Conservation (phyloP, 2,888 invertebrate species). For the Ophonus ardosiacus region DNA sequence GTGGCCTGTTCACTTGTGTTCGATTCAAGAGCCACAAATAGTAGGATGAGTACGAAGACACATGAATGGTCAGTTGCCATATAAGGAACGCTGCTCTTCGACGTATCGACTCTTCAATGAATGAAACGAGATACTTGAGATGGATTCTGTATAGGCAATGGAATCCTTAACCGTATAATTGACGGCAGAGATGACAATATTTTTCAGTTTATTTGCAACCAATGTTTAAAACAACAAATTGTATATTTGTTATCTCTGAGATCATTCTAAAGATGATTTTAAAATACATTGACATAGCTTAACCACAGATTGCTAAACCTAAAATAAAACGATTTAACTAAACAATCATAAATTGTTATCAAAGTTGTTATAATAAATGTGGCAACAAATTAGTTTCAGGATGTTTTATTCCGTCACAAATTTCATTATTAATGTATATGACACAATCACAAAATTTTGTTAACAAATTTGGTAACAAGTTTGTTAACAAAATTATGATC, state of each 20-base stretch:
- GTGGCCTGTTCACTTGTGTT: constrained; percentile 41
- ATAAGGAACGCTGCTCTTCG: constrained; percentile 24
- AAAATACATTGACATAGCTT: too few species aligned
- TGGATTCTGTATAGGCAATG: background rate
- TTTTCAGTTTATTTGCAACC: background rate
- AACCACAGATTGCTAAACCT: too few species aligned
- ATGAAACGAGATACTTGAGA: background rate
- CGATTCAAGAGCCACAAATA: constrained; percentile 13
- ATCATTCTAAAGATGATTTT: background rate
- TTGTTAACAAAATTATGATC: too few species aligned
- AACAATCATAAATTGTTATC: too few species aligned
- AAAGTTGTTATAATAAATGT: too few species aligned
- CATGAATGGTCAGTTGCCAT: constrained; percentile 41
- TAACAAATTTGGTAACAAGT: too few species aligned
- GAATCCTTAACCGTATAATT: background rate
- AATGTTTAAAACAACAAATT: background rate
- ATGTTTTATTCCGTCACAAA: too few species aligned
- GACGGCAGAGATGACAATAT: background rate
- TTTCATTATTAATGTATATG: too few species aligned
- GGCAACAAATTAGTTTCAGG: too few species aligned
- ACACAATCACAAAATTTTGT: too few species aligned
- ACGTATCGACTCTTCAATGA: constrained; percentile 33
- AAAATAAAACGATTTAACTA: too few species aligned
- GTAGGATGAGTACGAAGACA: constrained; percentile 19
- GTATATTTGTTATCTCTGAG: background rate